phyloP scores from a whole-genome alignment of 2,888 invertebrate genomes.

The Cynaeus angustus region DNA sequence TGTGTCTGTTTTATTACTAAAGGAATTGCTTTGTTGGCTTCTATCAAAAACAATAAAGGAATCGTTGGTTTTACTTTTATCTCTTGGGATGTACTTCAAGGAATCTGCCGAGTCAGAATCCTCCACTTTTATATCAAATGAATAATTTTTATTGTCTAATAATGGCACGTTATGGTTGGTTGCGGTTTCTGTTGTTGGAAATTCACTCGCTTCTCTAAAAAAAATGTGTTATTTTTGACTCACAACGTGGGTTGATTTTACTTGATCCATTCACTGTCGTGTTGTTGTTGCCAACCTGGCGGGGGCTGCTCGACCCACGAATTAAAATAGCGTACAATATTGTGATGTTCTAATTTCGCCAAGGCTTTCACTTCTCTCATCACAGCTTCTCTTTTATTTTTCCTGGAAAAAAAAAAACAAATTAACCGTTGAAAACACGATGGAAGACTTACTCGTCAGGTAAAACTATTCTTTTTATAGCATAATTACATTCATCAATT shows the following conservation, averaged over 20 bases:
- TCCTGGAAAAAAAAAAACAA: constrained; percentile 72
- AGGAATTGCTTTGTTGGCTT: neutral
- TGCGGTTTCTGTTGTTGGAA: constrained; percentile 38
- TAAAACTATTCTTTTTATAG: constrained; percentile 93
- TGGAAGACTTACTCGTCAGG: constrained; percentile 77
- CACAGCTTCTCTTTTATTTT: constrained; percentile 88
- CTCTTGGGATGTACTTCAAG: neutral
- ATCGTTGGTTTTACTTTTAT: constrained; percentile 43
- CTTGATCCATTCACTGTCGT: constrained; percentile 78
- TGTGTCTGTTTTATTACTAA: constrained; percentile 3
- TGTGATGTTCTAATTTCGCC: constrained; percentile 94
- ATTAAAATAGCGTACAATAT: constrained; percentile 96
- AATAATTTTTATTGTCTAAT: neutral
- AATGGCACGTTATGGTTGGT: constrained; percentile 18
- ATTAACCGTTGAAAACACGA: neutral
- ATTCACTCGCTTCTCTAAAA: constrained; percentile 45
- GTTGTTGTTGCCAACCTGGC: constrained; percentile 87
- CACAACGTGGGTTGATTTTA: constrained; percentile 45
- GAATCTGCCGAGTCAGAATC: constrained; percentile 1
- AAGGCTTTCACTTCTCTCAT: constrained; percentile 95
- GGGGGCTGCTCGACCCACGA: constrained; percentile 97
- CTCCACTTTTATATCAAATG: constrained; percentile 12
- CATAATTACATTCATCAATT: constrained; percentile 95
- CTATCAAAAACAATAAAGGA: constrained; percentile 51
- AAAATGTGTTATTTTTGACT: neutral